Conservation (phyloP, 2,797 vertebrate genomes). For the Anabas testudineus region DNA sequence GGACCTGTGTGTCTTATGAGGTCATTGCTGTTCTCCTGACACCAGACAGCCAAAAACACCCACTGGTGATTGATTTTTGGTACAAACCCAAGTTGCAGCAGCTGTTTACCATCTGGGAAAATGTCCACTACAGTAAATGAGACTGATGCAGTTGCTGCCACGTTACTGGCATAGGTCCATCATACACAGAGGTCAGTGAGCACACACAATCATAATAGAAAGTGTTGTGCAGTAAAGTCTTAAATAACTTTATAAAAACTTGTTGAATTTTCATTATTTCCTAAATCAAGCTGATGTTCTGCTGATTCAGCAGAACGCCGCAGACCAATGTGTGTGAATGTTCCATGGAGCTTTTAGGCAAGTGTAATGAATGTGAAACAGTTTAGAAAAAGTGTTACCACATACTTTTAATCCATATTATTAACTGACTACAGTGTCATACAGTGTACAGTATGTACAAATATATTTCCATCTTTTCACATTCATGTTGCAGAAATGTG, state of each 20-base stretch:
- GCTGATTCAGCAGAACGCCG: conserved; percentile 4
- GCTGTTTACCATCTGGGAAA: too few species aligned
- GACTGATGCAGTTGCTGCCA: neutral
- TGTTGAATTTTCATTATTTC: neutral
- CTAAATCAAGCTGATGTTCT: conserved; percentile 2
- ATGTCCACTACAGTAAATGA: too few species aligned
- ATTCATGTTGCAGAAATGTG: conserved; percentile 22
- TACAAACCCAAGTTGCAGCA: too few species aligned
- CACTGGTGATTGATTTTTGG: too few species aligned
- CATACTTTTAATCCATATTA: conserved; percentile 5
- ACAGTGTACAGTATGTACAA: neutral
- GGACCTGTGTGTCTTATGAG: neutral
- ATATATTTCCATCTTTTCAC: conserved; percentile 22
- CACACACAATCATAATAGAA: neutral
- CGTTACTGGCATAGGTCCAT: conserved; percentile 15
- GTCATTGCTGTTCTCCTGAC: too few species aligned
- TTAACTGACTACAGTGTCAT: neutral
- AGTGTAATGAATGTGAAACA: conserved; percentile 41
- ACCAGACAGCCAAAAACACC: too few species aligned
- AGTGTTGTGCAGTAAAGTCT: neutral
- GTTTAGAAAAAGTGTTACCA: neutral
- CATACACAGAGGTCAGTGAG: neutral
- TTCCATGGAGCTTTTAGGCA: conserved; percentile 23
- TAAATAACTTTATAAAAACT: conserved; percentile 13
- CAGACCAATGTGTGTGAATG: conserved; percentile 30